Evolutionary conservation across 2,113 vertebrate species (phyloP), one percentile per base, ranked within the genome.

Genomic region (Chionis minor): DNA sequence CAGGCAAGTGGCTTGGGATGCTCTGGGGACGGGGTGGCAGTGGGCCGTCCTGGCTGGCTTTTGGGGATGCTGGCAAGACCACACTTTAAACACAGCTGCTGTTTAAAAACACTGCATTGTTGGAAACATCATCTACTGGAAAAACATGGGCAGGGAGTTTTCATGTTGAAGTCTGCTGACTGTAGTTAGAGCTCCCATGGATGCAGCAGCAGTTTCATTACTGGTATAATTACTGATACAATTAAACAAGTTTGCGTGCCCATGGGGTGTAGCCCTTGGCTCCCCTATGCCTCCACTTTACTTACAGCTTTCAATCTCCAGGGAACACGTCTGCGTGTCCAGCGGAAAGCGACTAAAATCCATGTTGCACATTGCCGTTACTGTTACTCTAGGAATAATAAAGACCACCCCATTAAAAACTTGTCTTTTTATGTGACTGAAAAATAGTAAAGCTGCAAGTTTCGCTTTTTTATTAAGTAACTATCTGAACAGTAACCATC

Each of bases 291-390:
- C 44, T 89, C 21, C 2, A 5, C 51, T 75, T 89, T 98, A 99
- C 99, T 99, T 98, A 99, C 99, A 99, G 98, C 99, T 99, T 97
- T 99, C 99, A 45, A 99, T 99, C 97, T 99, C 99, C 80, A 99
- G 97, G 0, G 99, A 99, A 95, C 99, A 99, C 0, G 99, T 99
- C 92, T 99, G 99, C 1, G 99, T 99, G 97, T 99, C 99, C 97
- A 99, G 97, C 5, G 99, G 99, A 95, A 99, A 99, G 30, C 99
- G 98, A 90, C 99, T 99, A 65, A 99, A 99, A 97, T 99, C 99
- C 99, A 99, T 99, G 97, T 99, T 99, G 97, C 99, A 99, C 99
- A 99, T 99, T 16, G 99, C 99, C 0, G 99, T 99, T 87, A 99
- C 99, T 8, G 99, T 99, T 58, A 99, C 99, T 97, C 99, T 99